Conservation (phyloP, 2,888 invertebrate genomes). For the Cyaniris semiargus region DNA sequence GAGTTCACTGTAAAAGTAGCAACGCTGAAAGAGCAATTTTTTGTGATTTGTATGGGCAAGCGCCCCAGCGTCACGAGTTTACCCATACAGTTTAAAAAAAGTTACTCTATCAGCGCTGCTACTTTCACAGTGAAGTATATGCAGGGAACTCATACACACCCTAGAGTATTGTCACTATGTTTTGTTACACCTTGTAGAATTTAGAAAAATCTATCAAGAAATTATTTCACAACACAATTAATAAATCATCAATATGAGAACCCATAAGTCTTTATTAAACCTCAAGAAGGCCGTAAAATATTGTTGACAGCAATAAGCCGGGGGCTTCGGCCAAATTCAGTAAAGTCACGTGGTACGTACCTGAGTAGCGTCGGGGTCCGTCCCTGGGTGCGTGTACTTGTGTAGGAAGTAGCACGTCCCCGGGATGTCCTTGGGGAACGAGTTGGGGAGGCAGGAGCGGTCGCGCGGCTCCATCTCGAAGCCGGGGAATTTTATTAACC, state of each 20-base stretch:
- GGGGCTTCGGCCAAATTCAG: neutral
- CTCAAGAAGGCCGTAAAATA: neutral
- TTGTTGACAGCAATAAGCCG: neutral
- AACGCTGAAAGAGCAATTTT: no score
- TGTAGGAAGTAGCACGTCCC: slow-evolving; percentile 93
- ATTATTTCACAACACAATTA: neutral
- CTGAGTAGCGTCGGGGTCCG: slow-evolving; percentile 81
- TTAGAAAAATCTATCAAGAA: no score
- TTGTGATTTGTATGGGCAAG: no score
- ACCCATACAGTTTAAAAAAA: no score
- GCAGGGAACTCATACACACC: no score
- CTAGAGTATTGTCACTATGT: no score
- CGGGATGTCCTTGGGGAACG: slow-evolving; percentile 87
- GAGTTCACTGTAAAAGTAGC: no score
- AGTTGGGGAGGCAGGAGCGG: slow-evolving; percentile 89
- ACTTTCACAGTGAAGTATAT: no score
- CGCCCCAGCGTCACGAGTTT: no score
- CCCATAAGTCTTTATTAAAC: neutral
- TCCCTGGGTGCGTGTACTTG: slow-evolving; percentile 86
- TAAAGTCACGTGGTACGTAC: slow-evolving; percentile 45
- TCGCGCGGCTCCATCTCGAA: slow-evolving; percentile 89
- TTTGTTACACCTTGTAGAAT: no score
- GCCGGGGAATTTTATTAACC: slow-evolving; percentile 87
- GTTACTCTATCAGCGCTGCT: no score
- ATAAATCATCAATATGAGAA: neutral